phyloP scores from a whole-genome alignment of 2,113 vertebrate species.

The Hipposideros armiger region DNA sequence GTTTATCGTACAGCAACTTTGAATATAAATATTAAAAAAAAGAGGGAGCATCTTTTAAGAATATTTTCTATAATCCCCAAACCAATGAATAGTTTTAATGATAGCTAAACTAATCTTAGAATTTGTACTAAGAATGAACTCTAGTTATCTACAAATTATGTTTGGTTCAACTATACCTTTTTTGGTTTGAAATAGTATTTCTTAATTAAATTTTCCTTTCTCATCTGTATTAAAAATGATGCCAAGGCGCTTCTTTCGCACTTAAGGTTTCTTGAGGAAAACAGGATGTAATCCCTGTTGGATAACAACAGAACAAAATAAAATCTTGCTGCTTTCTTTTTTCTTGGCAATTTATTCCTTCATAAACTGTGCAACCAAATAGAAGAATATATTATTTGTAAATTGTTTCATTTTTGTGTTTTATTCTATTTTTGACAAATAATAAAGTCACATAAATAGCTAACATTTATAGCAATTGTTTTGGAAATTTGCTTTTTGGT shows the following conservation, averaged over 20 bases:
- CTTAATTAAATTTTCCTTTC: neutral
- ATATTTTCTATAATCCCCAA: constrained; percentile 16
- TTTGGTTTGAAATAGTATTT: constrained; percentile 56
- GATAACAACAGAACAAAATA: neutral
- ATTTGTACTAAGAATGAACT: constrained; percentile 42
- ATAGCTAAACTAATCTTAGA: neutral
- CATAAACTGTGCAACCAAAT: neutral
- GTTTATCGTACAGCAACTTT: neutral
- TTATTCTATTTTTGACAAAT: neutral
- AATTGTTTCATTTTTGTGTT: constrained; percentile 23
- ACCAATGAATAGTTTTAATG: constrained; percentile 8
- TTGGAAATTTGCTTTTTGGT: constrained; percentile 17
- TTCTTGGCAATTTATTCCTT: neutral
- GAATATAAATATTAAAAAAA: constrained; percentile 32
- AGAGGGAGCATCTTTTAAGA: neutral
- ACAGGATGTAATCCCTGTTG: neutral
- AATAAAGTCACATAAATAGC: neutral
- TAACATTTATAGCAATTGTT: neutral
- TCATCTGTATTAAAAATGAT: constrained; percentile 32
- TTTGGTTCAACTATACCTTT: neutral
- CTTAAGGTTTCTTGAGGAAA: constrained; percentile 49
- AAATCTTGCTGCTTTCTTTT: neutral
- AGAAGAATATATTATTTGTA: neutral
- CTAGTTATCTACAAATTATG: neutral
- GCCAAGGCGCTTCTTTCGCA: neutral